Base-by-base conservation (phyloP, 2,113 vertebrate genomes). In the Corythornis cristatus region DNA sequence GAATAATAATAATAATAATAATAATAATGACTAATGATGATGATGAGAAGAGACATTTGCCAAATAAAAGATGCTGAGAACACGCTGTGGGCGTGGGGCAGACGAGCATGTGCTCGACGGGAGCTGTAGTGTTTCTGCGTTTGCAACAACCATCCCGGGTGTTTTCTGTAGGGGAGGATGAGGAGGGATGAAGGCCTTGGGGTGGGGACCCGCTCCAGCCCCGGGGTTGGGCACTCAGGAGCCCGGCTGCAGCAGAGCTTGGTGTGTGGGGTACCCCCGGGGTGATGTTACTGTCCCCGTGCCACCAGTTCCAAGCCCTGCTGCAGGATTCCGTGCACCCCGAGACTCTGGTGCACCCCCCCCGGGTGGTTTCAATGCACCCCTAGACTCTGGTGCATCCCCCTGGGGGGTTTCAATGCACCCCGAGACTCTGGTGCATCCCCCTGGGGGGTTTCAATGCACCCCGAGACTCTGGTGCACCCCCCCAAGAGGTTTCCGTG, bases 11-110 rank as follows among this genome's bases (percentile, higher is more conserved):
- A 57, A 84, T 90, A 56, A 81, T 90, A 56, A 81, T 79, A 22
- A 35, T 50, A 18, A 50, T 68, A 11, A 8, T 25, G 23, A 48
- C 35, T n/a, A 20, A n/a, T 65, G 26, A 46, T 66, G 20, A 37
- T 74, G 17, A 94, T 84, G 90, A 93, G 77, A 94, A 86, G 96
- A 97, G 93, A 98, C 98, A 91, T 98, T 99, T 99, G 99, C 99
- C 99, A 99, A 99, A 99, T 99, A 98, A 98, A 98, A 71, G 90
- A 8, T 29, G 73, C 51, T 73, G 90, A 93, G 83, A 95, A 86
- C 48, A 89, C 31, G 42, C 61, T n/a, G 70, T 28, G 82, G 83
- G 95, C 58, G 45, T 89, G 82, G 72, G 85, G 70, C 23, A 60
- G 72, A 12, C 26, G 40, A 35, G 25, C 16, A 4, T 15, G 28